Base-by-base conservation (phyloP, 2,113 vertebrate genomes). In the Mesembrinibis cayennensis region DNA sequence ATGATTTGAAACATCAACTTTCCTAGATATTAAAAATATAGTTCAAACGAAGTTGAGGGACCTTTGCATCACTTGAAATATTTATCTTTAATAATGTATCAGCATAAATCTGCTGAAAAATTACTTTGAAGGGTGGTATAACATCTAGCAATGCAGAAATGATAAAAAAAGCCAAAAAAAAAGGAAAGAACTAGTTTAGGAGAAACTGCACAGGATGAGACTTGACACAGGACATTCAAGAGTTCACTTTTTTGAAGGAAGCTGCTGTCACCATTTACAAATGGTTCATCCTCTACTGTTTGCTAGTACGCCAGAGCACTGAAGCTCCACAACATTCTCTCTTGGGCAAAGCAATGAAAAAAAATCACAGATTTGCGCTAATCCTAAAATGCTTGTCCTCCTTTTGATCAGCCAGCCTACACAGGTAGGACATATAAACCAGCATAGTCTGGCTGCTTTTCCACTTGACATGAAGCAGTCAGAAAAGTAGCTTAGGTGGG, bases 11-110 rank as follows among this genome's bases (percentile, higher is more conserved):
- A 96, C 81, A 94, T 93, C 96, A 97, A 32, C 72, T 97, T 98
- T 95, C 82, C 66, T 59, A 95, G 53, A 91, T 96, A 95, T 97
- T 98, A 97, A 98, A 98, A 97, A 95, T 93, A 96, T 52, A 95
- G 95, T 92, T 96, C 96, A 81, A 95, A 96, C 97, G 95, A 95
- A 86, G 81, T 94, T 88, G 93, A 94, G 87, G 85, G 95, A 95
- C 65, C 13, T 50, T 92, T 82, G 76, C 65, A 96, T 95, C 84
- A 88, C 22, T 93, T 94, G 62, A 92, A 97, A 97, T 90, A 89
- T 59, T 98, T 96, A 66, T 94, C 56, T 96, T 97, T 89, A 97
- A 94, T 89, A 93, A 81, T 50, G 7, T 52, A 90, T 95, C 77
- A 69, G 77, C 40, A 76, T 73, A 95, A 53, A 87, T 89, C 84